These are phyloP conservation scores for Eledone cirrhosa DNA, from an alignment of 2,888 invertebrate genomes.

Conservation along the genomic window DNA sequence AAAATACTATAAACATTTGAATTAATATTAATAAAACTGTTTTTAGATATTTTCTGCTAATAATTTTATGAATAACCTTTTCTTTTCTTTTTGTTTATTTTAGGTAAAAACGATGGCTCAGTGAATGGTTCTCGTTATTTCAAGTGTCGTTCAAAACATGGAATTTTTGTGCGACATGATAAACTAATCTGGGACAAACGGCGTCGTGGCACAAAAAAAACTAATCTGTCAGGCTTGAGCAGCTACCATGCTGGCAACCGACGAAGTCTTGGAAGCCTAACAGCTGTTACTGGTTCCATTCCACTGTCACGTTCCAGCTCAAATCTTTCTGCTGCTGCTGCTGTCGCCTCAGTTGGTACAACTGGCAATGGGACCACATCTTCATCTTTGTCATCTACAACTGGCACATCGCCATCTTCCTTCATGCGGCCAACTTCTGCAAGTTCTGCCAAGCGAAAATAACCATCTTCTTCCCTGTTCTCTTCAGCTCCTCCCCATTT, in stretches of 20 bases:
- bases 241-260: constrained; percentile 30
- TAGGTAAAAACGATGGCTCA: constrained; percentile 91
- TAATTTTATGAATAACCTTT: too few species aligned
- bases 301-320: constrained; percentile 30
- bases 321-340: constrained; percentile 18
- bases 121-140: constrained; percentile 90
- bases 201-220: constrained; percentile 55
- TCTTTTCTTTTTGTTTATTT: constrained; percentile 38
- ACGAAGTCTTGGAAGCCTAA: constrained; percentile 34
- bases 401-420: constrained; percentile 24
- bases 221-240: constrained; percentile 30
- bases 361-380: constrained; percentile 30
- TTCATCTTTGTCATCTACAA: constrained; percentile 21
- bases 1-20: too few species aligned
- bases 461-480: neutral
- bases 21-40: too few species aligned
- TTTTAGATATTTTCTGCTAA: too few species aligned
- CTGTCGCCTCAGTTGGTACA: neutral
- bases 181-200: constrained; percentile 82
- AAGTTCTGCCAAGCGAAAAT: constrained; percentile 40
- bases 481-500: neutral
- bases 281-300: constrained; percentile 4
- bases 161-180: constrained; percentile 91
- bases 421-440: constrained; percentile 39
- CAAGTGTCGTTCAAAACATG: constrained; percentile 85